Percentiles rank a stretch among this genome's conserved stretches.
Conservation (phyloP, 2,888 invertebrate genomes). For the Therioaphis trifolii region DNA sequence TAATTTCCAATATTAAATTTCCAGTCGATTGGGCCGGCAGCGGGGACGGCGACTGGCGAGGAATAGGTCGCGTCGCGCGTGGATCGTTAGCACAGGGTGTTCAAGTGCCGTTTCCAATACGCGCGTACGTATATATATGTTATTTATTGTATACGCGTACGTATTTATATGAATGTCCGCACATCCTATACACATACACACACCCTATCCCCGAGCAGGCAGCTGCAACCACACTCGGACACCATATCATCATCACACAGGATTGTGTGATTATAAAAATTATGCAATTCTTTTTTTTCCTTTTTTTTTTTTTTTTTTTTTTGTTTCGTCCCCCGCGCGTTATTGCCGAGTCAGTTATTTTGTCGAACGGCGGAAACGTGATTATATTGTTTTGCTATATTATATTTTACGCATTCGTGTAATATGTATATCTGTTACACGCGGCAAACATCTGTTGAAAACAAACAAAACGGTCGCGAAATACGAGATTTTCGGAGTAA, state of each 20-base stretch:
- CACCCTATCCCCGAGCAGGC: constrained; percentile 13
- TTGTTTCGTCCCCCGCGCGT: not conserved
- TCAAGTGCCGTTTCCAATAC: constrained; percentile 32
- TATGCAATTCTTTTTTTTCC: constrained; percentile 12
- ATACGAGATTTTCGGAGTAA: not conserved
- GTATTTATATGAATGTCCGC: too few species aligned
- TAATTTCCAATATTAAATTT: constrained; percentile 61
- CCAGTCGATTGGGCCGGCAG: constrained; percentile 46
- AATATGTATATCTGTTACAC: not conserved
- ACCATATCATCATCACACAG: constrained; percentile 27
- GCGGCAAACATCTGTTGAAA: constrained; percentile 42
- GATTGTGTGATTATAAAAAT: constrained; percentile 52
- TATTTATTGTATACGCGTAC: not conserved
- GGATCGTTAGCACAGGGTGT: constrained; percentile 6
- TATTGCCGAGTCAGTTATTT: constrained; percentile 58
- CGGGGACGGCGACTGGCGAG: constrained; percentile 27
- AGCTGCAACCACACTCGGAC: constrained; percentile 61
- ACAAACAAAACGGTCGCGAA: constrained; percentile 20
- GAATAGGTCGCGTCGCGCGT: constrained; percentile 39
- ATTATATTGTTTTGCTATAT: constrained; percentile 33
- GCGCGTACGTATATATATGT: not conserved
- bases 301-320: not conserved
- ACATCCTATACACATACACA: not conserved
- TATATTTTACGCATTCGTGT: not conserved
- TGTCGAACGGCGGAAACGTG: constrained; percentile 33